Base-by-base conservation (phyloP, 1,140 invertebrate species). In the Himalopsyche phryganea region DNA sequence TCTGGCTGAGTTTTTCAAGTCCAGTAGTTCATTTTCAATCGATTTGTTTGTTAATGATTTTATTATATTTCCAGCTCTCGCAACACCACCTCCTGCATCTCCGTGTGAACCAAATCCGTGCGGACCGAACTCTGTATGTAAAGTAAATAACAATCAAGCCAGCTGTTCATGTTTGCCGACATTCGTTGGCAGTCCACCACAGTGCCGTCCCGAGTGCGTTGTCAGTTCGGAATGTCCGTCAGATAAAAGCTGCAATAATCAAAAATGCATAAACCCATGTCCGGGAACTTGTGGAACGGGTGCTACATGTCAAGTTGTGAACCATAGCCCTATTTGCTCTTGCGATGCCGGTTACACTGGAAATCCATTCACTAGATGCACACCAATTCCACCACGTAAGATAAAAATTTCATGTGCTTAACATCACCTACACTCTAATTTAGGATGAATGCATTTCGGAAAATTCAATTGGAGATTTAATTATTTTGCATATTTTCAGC, bases 191-290 rank as follows among this genome's bases (percentile, higher is more conserved):
- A 71, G 77, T 53, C 85, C 83, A 35, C 83, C 83, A 5, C 79
- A 76, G 50, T 87, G 85, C 61, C 76, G 82, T 71, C 88, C 90
- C 6, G 91, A 94, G 72, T 95, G 92, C 72, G 81, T 79, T 17
- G 80, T 84, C 45, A 91, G 93, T 69, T 79, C 78, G 0, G 90
- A 95, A 41, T 96, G 92, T 71, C 80, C 85, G 10, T 85, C 86
- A 45, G 83, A 91, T 59, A 90, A 91, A 69, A 87, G 90, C 42
- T 96, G 93, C 68, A 74, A 76, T 42, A 78, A 79, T 60, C 77
- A 80, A 50, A 80, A 78, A 68, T 86, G 84, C 66, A 61, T 75
- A 28, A 79, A 85, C 67, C 83, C 83, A 19, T 86, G 84, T 67
- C 75, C 78, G 7, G 81, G 81, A 59, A 78, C 80, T 46, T 87